Conservation (phyloP, 2,888 invertebrate genomes). For the Drosophila quinaria region DNA sequence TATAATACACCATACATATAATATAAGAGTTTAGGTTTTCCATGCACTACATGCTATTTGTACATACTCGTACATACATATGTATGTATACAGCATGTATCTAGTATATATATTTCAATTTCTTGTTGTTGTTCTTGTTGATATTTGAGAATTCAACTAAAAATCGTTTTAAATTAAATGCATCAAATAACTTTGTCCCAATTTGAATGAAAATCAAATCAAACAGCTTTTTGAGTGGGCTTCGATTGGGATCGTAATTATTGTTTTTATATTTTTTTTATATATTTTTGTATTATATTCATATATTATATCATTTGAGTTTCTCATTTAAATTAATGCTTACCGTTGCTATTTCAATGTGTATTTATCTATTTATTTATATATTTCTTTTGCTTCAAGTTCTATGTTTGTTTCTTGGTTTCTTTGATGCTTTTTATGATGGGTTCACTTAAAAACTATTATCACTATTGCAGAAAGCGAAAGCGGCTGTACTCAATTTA, state of each 20-base stretch:
- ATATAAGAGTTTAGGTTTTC: slow-evolving; percentile 72
- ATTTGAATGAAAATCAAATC: slow-evolving; percentile 42
- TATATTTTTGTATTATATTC: slow-evolving; percentile 38
- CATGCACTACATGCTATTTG: slow-evolving; percentile 64
- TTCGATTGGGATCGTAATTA: slow-evolving; percentile 25
- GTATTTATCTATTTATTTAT: slow-evolving; percentile 64
- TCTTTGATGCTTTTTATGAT: slow-evolving; percentile 55
- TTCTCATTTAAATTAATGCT: slow-evolving; percentile 53
- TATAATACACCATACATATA: slow-evolving; percentile 81
- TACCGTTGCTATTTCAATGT: slow-evolving; percentile 69
- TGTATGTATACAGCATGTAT: slow-evolving; percentile 35
- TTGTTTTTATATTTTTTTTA: slow-evolving; percentile 22
- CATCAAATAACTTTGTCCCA: slow-evolving; percentile 39
- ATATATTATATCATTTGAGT: slow-evolving; percentile 32
- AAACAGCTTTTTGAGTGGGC: slow-evolving; percentile 53
- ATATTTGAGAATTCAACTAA: slow-evolving; percentile 70
- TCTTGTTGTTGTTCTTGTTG: slow-evolving; percentile 39
- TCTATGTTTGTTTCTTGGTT: slow-evolving; percentile 56
- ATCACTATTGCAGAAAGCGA: slow-evolving; percentile 86
- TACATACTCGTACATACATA: slow-evolving; percentile 33
- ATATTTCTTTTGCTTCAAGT: slow-evolving; percentile 57
- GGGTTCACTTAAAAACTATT: slow-evolving; percentile 84
- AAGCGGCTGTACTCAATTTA: slow-evolving; percentile 82
- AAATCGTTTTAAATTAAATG: slow-evolving; percentile 42
- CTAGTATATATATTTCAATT: slow-evolving; percentile 28